These are phyloP conservation scores for Centropristis striata DNA, from an alignment of 2,113 vertebrate genomes.

Conservation along the genomic window DNA sequence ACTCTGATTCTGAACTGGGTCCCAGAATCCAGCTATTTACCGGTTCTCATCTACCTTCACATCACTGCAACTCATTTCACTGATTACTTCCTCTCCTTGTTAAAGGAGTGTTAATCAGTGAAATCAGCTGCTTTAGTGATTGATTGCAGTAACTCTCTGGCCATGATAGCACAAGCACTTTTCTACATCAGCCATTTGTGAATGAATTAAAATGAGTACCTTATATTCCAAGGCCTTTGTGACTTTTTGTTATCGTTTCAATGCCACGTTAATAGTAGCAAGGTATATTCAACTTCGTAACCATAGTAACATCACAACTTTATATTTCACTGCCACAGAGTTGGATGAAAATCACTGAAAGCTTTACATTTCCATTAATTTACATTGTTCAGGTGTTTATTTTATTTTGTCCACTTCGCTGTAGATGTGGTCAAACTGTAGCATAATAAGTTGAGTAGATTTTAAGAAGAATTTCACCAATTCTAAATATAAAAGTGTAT, in stretches of 20 bases:
- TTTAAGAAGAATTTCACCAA: not conserved
- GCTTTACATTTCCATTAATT: not conserved
- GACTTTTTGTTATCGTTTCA: not conserved
- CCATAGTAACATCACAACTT: not conserved
- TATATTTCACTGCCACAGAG: not conserved
- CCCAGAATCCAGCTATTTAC: not conserved
- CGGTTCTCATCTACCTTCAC: not conserved
- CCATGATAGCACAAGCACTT: not conserved
- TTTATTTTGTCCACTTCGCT: not conserved
- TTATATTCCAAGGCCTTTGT: not conserved
- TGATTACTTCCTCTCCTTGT: constrained; percentile 35
- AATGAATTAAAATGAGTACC: not conserved
- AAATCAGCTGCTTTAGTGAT: constrained; percentile 26
- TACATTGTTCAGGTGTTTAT: not conserved
- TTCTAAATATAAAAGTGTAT: too few relatives aligned
- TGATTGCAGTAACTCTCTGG: constrained; percentile 29
- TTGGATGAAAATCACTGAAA: not conserved
- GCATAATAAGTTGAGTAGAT: not conserved
- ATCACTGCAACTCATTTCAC: constrained; percentile 24
- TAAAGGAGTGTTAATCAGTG: constrained; percentile 34
- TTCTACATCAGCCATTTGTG: constrained; percentile 9
- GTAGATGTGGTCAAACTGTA: too few relatives aligned
- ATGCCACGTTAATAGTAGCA: not conserved
- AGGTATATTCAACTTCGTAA: not conserved
- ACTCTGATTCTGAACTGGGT: not conserved